These are phyloP conservation scores for Drosophila nigromelanica DNA, from an alignment of 1,140 invertebrate species.

Conservation along the genomic window DNA sequence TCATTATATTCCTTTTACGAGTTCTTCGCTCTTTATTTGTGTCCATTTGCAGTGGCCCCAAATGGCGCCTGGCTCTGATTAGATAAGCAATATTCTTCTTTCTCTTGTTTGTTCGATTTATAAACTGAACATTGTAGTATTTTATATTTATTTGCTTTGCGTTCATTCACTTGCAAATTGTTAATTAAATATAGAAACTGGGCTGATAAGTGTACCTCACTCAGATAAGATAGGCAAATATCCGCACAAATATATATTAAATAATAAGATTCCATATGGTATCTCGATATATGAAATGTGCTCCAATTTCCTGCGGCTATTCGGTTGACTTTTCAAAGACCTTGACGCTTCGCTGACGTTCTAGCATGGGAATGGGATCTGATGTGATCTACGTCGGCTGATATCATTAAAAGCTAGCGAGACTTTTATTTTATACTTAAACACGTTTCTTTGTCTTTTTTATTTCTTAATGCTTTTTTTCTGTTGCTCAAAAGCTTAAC, in stretches of 20 bases:
- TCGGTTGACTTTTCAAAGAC: slow-evolving; percentile 70
- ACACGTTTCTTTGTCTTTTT: slow-evolving; percentile 23
- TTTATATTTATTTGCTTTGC: slow-evolving; percentile 62
- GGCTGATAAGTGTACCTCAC: slow-evolving; percentile 9
- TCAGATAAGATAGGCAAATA: slow-evolving; percentile 7
- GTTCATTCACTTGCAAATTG: slow-evolving; percentile 62
- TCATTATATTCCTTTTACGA: background rate
- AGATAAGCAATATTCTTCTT: slow-evolving; percentile 19
- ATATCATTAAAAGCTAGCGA: slow-evolving; percentile 29
- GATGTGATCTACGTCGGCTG: slow-evolving; percentile 24
- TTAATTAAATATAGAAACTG: slow-evolving; percentile 55
- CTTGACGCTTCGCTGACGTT: slow-evolving; percentile 61
- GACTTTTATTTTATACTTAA: slow-evolving; percentile 24
- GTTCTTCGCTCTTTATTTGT: background rate
- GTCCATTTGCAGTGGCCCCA: slow-evolving; percentile 13
- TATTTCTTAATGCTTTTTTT: slow-evolving; percentile 1
- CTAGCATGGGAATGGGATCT: slow-evolving; percentile 36
- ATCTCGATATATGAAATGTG: slow-evolving; percentile 40
- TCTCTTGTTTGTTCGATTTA: slow-evolving; percentile 16
- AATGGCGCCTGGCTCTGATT: slow-evolving; percentile 13
- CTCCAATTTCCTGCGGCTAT: slow-evolving; percentile 51
- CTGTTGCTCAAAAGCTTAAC: slow-evolving; percentile 16
- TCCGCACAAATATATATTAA: slow-evolving; percentile 11
- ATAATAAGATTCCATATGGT: slow-evolving; percentile 19
- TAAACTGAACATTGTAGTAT: slow-evolving; percentile 26